Percentiles rank a stretch among this genome's conserved stretches.
phyloP scores from a whole-genome alignment of 1,140 invertebrate genomes.

The Rhizoglyphus robini region DNA sequence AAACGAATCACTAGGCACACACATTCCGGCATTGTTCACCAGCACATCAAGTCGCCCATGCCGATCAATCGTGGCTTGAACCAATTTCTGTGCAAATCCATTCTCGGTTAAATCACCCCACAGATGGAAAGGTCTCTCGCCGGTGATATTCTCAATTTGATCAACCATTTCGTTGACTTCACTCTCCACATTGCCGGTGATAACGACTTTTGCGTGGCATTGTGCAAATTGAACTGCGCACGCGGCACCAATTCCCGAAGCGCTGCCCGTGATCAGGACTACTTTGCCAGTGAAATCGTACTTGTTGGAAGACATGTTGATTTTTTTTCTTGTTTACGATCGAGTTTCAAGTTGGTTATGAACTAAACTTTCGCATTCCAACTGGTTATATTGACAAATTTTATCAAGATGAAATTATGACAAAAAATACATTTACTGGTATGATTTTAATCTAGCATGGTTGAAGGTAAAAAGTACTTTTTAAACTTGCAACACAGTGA shows the following conservation, averaged over 20 bases:
- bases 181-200: not conserved
- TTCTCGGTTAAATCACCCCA: not conserved
- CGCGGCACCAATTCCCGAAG: slow-evolving; percentile 16
- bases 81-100: not conserved
- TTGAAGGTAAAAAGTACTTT: no score
- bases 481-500: no score
- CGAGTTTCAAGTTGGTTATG: no score
- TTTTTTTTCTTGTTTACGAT: no score
- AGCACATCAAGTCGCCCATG: slow-evolving; percentile 58
- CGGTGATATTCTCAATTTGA: not conserved
- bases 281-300: no score
- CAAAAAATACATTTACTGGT: no score
- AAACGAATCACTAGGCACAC: not conserved
- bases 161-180: not conserved
- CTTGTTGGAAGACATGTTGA: no score
- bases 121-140: not conserved
- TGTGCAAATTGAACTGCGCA: not conserved
- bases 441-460: no score
- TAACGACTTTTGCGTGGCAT: not conserved
- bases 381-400: no score
- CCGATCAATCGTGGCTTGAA: slow-evolving; percentile 51
- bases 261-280: not conserved
- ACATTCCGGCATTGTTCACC: slow-evolving; percentile 14
- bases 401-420: no score
- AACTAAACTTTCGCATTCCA: no score